phyloP scores from a whole-genome alignment of 1,140 invertebrate species.

The Luehdorfia chinensis region DNA sequence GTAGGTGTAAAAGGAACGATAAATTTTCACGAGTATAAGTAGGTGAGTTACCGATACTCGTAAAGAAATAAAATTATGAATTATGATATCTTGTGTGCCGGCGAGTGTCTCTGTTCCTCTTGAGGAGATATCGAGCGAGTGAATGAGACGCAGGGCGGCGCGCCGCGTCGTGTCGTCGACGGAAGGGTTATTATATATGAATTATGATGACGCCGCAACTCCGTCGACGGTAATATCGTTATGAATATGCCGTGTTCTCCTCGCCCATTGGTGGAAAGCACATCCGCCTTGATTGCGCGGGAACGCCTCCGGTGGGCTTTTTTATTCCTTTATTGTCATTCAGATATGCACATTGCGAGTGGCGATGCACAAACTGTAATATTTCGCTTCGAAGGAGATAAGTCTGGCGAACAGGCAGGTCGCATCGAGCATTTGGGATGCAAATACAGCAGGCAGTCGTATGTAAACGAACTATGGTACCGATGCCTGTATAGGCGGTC shows the following conservation, averaged over 20 bases:
- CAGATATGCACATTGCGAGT: constrained; percentile 72
- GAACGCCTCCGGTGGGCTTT: constrained; percentile 70
- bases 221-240: constrained; percentile 74
- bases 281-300: constrained; percentile 64
- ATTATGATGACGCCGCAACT: constrained; percentile 72
- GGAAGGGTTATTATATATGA: constrained; percentile 77
- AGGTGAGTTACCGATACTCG: constrained; percentile 32
- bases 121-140: constrained; percentile 26
- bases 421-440: constrained; percentile 71
- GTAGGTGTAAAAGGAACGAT: constrained; percentile 44
- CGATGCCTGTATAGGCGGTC: constrained; percentile 67
- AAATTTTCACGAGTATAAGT: constrained; percentile 34
- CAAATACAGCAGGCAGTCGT: constrained; percentile 70
- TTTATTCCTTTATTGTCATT: constrained; percentile 75
- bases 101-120: constrained; percentile 55
- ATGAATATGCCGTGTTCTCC: constrained; percentile 70
- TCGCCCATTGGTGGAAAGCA: constrained; percentile 70
- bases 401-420: constrained; percentile 59
- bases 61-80: constrained; percentile 74
- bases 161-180: constrained; percentile 51
- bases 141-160: constrained; percentile 64
- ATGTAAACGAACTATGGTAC: constrained; percentile 75
- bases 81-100: constrained; percentile 63
- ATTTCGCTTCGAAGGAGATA: constrained; percentile 68
- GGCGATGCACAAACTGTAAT: constrained; percentile 73